Base-by-base conservation (phyloP, 2,113 vertebrate genomes). In the Piaya cayana region DNA sequence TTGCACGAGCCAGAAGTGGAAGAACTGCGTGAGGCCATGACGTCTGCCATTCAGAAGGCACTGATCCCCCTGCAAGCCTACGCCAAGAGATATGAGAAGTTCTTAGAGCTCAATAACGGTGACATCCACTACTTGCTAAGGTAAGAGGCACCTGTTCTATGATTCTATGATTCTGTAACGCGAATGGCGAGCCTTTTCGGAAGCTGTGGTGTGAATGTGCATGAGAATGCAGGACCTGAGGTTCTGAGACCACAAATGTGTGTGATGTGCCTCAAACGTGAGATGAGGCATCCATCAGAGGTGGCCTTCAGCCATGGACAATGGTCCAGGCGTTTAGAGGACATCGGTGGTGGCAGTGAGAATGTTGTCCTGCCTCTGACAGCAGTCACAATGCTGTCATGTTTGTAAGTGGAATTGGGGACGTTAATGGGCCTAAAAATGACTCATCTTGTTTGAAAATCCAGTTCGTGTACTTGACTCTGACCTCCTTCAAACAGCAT, bases 21-120 rank as follows among this genome's bases (percentile, higher is more conserved):
- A 26, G 97, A 98, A 68, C 94, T 98, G 32, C 98, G 98, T 30
- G 95, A 98, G 16, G 58, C 82, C 55, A 70, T 99, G 21, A 72
- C 63, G 39, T 91, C 52, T 3, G 98, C 98, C 34, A 79, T 99
- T 43, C 86, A 32, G 14, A 98, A 98, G 97, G 97, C 99, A 39
- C 67, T 91, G 85, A 95, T 98, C 80, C 99, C 98, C 14, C 98
- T 99, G 67, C 97, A 92, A 75, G 99, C 99, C 43, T 99, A 99
- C 0, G 98, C 98, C 94, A 97, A 92, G 92, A 96, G 97, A 95
- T 99, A 98, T 3, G 91, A 97, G 56, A 98, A 98, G 71, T 96
- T 98, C 92, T 91, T 99, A 56, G 98, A 99, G 71, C 97, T 99
- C 32, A 97, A 98, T 94, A 99, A 99, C 95, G 96, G 95, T 5